These are phyloP conservation scores for Drosophila tripunctata DNA, from an alignment of 2,888 invertebrate species.

Conservation along the genomic window DNA sequence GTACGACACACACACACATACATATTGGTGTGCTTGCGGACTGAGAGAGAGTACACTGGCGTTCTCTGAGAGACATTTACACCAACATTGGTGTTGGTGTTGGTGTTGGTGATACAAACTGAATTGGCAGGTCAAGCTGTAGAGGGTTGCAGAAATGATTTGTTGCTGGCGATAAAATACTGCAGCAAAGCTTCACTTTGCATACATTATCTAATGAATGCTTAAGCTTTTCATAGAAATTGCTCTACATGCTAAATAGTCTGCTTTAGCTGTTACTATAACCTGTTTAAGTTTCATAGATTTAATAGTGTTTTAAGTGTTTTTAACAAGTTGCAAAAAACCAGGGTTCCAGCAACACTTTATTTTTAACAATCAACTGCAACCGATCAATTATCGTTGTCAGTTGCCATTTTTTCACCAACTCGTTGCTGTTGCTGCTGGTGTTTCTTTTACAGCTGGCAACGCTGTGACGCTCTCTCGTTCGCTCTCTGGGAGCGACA, in stretches of 20 bases:
- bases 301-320: not conserved
- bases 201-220: not conserved
- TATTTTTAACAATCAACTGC: not conserved
- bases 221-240: no score
- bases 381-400: conserved; percentile 51
- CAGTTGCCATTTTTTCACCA: conserved; percentile 29
- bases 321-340: not conserved
- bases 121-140: conserved; percentile 40
- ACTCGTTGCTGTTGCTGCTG: conserved; percentile 24
- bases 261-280: not conserved
- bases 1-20: conserved; percentile 21
- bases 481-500: conserved; percentile 24
- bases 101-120: conserved; percentile 17
- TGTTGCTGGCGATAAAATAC: not conserved
- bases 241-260: not conserved
- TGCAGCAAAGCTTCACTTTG: not conserved
- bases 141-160: conserved; percentile 53
- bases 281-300: no score
- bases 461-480: conserved; percentile 28
- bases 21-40: not conserved
- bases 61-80: conserved; percentile 29
- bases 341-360: conserved; percentile 26
- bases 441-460: conserved; percentile 46
- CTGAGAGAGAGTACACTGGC: conserved; percentile 30
- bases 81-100: conserved; percentile 17